These are phyloP conservation scores for Scophthalmus maximus DNA, from an alignment of 2,113 vertebrate species.

Conservation along the genomic window DNA sequence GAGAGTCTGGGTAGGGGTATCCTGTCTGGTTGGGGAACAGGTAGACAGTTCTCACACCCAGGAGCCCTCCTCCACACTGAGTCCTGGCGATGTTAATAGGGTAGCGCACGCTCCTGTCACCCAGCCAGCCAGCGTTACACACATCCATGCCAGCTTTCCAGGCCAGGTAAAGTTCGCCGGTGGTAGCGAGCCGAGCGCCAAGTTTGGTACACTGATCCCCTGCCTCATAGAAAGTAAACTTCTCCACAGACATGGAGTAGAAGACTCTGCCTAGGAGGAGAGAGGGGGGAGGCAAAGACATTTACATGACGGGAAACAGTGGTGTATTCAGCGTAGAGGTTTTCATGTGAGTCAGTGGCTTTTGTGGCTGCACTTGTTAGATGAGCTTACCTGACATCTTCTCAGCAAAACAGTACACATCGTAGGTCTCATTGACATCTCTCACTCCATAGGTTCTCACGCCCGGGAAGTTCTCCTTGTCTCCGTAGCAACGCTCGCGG, in stretches of 20 bases:
- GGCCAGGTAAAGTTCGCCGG: constrained; percentile 93
- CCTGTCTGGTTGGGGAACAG: constrained; percentile 92
- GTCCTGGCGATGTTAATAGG: constrained; percentile 92
- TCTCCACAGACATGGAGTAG: constrained; percentile 88
- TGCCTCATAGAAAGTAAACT: constrained; percentile 93
- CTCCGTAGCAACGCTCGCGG: constrained; percentile 92
- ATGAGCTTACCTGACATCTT: constrained; percentile 91
- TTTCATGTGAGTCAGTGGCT: background rate
- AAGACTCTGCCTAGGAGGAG: constrained; percentile 90
- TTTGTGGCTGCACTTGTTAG: too few relatives aligned
- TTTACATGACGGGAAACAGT: background rate
- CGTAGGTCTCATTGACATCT: constrained; percentile 94
- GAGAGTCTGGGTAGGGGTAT: constrained; percentile 89
- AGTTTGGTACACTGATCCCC: constrained; percentile 87
- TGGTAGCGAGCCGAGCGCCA: constrained; percentile 90
- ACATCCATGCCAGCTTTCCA: constrained; percentile 95
- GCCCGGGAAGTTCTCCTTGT: constrained; percentile 94
- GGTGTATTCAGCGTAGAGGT: background rate
- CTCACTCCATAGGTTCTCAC: constrained; percentile 95
- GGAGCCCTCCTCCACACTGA: constrained; percentile 93
- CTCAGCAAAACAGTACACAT: constrained; percentile 97
- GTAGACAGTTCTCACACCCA: constrained; percentile 94
- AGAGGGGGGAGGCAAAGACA: constrained; percentile 15
- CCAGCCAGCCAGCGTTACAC: constrained; percentile 95
- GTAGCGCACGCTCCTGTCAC: constrained; percentile 93